These are phyloP conservation scores for Hydrozoanthus gracilis DNA, from an alignment of 92 coral and sea anemone genomes.

Conservation along the genomic window DNA sequence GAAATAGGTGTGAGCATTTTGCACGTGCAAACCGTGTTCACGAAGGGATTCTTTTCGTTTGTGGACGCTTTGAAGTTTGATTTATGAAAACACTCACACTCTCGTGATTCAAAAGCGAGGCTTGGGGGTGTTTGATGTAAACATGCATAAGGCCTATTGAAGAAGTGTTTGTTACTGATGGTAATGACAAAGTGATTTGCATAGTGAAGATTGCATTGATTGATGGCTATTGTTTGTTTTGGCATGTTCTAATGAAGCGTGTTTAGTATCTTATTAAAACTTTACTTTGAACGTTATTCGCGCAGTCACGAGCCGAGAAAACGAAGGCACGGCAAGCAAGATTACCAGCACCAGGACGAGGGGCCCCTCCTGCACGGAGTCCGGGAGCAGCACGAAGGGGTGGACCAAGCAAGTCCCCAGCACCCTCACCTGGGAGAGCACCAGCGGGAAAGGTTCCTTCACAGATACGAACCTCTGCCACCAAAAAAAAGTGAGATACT, in stretches of 20 bases:
- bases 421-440: slow-evolving; percentile 9
- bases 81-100: no score
- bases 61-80: no score
- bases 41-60: no score
- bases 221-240: not conserved
- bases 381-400: slow-evolving; percentile 45
- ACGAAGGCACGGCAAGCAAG: slow-evolving; percentile 51
- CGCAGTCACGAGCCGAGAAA: slow-evolving; percentile 66
- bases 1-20: no score
- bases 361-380: slow-evolving; percentile 44
- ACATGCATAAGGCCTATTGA: no score
- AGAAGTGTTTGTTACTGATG: no score
- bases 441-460: slow-evolving; percentile 1
- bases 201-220: not conserved
- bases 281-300: not conserved
- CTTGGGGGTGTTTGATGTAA: no score
- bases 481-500: slow-evolving; percentile 7
- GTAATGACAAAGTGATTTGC: no score
- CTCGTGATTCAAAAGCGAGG: no score
- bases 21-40: no score
- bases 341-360: slow-evolving; percentile 32
- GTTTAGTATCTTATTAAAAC: not conserved
- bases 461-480: not conserved
- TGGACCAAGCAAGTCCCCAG: slow-evolving; percentile 47
- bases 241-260: not conserved